Conservation (phyloP, 2,888 invertebrate species). For the Eupithecia abbreviata region DNA sequence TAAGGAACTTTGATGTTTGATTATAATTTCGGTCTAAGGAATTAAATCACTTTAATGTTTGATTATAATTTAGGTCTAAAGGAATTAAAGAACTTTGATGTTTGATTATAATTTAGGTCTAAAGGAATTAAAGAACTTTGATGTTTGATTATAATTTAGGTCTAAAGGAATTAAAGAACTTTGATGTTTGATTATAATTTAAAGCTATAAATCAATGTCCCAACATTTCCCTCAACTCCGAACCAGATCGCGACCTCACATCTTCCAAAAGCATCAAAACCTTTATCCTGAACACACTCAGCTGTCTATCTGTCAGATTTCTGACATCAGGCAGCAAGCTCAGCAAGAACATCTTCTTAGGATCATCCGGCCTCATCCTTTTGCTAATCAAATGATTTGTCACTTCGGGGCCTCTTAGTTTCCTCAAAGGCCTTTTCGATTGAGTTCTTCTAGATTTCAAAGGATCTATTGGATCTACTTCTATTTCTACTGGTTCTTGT, state of each 20-base stretch:
- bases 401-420: slow-evolving; percentile 13
- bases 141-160: no score
- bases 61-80: no score
- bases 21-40: no score
- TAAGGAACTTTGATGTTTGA: no score
- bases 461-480: background rate
- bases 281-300: slow-evolving; percentile 37
- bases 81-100: no score
- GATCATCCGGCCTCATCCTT: slow-evolving; percentile 30
- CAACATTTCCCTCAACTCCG: slow-evolving; percentile 15
- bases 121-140: no score
- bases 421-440: background rate
- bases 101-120: no score
- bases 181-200: no score
- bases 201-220: background rate
- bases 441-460: background rate
- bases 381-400: slow-evolving; percentile 25
- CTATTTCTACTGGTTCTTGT: slow-evolving; percentile 15
- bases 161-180: no score
- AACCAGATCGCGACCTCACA: slow-evolving; percentile 22
- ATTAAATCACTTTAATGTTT: no score
- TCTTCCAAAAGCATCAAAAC: slow-evolving; percentile 35
- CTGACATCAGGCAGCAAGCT: slow-evolving; percentile 39
- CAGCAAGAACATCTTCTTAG: slow-evolving; percentile 38
- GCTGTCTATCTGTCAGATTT: slow-evolving; percentile 35